These are phyloP conservation scores for Baryphthengus martii DNA, from an alignment of 2,113 vertebrate species.

Conservation along the genomic window DNA sequence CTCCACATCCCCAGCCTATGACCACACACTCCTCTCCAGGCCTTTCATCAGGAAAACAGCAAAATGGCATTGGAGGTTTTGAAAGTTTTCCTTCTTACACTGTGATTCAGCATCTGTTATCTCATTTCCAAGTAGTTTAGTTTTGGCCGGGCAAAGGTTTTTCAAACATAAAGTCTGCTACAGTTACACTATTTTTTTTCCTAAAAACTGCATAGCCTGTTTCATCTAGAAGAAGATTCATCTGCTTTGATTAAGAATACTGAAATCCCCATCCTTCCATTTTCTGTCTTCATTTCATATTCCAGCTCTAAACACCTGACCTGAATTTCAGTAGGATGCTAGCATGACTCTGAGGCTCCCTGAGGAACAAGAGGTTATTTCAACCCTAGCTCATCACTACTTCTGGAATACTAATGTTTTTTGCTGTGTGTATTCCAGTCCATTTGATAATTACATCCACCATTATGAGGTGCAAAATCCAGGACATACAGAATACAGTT, in stretches of 20 bases:
- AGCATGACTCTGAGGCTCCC: neutral
- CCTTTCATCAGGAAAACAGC: neutral
- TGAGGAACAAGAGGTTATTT: neutral
- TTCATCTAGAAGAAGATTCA: neutral
- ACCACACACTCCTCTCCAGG: neutral
- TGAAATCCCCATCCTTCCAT: neutral
- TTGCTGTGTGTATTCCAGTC: neutral
- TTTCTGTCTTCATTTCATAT: neutral
- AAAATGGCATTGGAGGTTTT: neutral
- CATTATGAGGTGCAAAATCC: neutral
- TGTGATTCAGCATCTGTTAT: neutral
- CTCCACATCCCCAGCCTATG: neutral
- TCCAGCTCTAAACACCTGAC: neutral
- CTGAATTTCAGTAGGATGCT: conserved; percentile 1
- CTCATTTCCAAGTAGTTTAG: neutral
- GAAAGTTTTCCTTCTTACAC: neutral
- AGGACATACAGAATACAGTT: neutral
- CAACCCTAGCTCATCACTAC: neutral
- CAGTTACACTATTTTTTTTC: neutral
- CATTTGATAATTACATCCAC: neutral
- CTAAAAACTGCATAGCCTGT: neutral
- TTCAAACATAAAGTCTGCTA: neutral
- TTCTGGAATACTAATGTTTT: conserved; percentile 2
- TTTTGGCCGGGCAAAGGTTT: neutral
- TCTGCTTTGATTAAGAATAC: neutral